phyloP scores from a whole-genome alignment of 2,113 vertebrate species.

The Hipposideros armiger region DNA sequence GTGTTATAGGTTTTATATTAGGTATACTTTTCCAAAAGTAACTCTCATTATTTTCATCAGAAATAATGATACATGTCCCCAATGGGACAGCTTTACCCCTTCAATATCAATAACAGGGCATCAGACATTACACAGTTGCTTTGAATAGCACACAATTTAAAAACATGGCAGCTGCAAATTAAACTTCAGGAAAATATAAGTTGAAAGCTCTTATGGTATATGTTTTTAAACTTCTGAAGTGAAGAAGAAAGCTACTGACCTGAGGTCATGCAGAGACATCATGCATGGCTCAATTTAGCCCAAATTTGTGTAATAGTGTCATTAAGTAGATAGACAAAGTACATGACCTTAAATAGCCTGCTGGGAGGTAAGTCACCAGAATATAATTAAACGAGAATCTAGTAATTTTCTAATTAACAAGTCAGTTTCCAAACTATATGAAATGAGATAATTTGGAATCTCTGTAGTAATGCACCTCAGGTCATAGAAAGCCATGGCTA shows the following conservation, averaged over 20 bases:
- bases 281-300: background rate
- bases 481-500: background rate
- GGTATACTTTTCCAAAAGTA: background rate
- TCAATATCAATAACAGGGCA: background rate
- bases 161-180: background rate
- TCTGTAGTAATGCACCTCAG: conserved; percentile 10
- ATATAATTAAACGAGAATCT: conserved; percentile 55
- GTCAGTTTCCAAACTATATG: conserved; percentile 27
- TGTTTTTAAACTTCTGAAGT: background rate
- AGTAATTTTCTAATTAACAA: conserved; percentile 46
- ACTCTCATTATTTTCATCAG: background rate
- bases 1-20: background rate
- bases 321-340: background rate
- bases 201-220: background rate
- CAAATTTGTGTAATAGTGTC: conserved; percentile 7
- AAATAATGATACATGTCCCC: background rate
- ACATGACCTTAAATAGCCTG: conserved; percentile 17
- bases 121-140: background rate
- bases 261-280: background rate
- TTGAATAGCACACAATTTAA: background rate
- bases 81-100: background rate
- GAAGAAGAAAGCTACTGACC: background rate
- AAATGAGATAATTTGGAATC: background rate
- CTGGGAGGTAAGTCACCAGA: conserved; percentile 12
- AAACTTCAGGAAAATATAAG: background rate